phyloP scores from a whole-genome alignment of 37 sponge, comb jelly and placozoan genomes.

The Geodia barretti region DNA sequence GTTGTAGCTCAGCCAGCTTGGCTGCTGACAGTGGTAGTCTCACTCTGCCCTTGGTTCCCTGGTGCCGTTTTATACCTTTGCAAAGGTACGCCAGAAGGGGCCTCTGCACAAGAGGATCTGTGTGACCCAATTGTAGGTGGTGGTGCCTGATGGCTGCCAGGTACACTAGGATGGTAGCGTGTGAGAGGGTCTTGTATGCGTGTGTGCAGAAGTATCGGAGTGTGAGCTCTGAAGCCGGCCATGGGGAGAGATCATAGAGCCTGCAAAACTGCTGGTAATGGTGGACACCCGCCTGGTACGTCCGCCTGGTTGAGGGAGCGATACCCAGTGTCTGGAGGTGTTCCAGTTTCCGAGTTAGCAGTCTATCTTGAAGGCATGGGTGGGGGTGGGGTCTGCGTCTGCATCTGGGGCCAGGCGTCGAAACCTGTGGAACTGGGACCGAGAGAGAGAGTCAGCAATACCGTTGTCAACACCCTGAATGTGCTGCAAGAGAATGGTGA shows the following conservation, averaged over 20 bases:
- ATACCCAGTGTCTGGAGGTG: no score
- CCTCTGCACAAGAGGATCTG: background rate
- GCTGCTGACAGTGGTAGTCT: slow-evolving; percentile 5
- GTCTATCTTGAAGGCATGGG: background rate
- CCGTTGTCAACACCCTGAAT: slow-evolving; percentile 15
- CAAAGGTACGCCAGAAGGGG: background rate
- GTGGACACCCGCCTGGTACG: background rate
- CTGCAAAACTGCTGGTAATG: slow-evolving; percentile 17
- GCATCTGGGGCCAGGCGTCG: slow-evolving; percentile 22
- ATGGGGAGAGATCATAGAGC: background rate
- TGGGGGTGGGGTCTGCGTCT: background rate
- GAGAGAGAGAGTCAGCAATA: slow-evolving; percentile 46
- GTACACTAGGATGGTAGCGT: slow-evolving; percentile 23
- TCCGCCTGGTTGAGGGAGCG: background rate
- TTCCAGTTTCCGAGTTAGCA: background rate
- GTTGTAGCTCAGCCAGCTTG: background rate
- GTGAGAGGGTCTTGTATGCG: background rate
- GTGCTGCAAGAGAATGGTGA: background rate
- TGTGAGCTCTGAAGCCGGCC: slow-evolving; percentile 23
- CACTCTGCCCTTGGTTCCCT: background rate
- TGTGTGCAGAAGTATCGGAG: background rate
- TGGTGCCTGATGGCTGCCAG: slow-evolving; percentile 16
- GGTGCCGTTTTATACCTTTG: slow-evolving; percentile 1
- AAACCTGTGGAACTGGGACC: slow-evolving; percentile 6
- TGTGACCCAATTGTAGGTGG: slow-evolving; percentile 9